Conservation (phyloP, 2,797 vertebrate species). For the Coluber constrictor region DNA sequence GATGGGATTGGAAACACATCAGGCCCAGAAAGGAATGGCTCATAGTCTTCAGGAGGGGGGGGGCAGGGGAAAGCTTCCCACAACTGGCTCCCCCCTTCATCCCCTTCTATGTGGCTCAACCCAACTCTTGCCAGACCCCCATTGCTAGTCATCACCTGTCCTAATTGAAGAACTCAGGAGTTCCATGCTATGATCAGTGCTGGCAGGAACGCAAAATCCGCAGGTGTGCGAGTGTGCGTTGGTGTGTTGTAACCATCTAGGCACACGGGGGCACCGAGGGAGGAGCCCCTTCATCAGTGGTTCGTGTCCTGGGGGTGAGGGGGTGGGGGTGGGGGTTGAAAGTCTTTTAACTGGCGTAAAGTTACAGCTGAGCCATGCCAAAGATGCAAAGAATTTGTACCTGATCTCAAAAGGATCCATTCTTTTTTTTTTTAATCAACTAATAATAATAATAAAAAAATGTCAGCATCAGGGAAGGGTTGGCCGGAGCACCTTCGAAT, state of each 20-base stretch:
- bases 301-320: not conserved
- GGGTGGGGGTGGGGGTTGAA: not conserved
- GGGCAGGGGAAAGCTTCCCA: not conserved
- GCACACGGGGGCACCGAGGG: not conserved
- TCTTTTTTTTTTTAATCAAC: conserved; percentile 56
- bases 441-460: conserved; percentile 45
- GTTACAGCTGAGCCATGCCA: conserved; percentile 68
- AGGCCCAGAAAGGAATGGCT: not conserved
- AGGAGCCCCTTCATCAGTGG: not conserved
- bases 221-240: conserved; percentile 47
- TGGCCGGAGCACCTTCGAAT: not conserved
- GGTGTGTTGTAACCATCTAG: not conserved
- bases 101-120: not conserved
- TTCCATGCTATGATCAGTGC: not conserved
- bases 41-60: rapidly evolving
- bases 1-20: not conserved
- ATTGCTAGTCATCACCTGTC: conserved; percentile 57
- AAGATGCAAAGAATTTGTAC: conserved; percentile 60
- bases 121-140: not conserved
- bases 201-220: conserved; percentile 5
- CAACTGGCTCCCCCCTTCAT: not conserved
- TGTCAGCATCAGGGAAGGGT: not conserved
- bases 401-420: conserved; percentile 65
- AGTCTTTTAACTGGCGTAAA: conserved; percentile 67
- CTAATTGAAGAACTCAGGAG: conserved; percentile 51